These are phyloP conservation scores for Sebastes paucispinis DNA, from an alignment of 2,797 vertebrate species.

Conservation along the genomic window DNA sequence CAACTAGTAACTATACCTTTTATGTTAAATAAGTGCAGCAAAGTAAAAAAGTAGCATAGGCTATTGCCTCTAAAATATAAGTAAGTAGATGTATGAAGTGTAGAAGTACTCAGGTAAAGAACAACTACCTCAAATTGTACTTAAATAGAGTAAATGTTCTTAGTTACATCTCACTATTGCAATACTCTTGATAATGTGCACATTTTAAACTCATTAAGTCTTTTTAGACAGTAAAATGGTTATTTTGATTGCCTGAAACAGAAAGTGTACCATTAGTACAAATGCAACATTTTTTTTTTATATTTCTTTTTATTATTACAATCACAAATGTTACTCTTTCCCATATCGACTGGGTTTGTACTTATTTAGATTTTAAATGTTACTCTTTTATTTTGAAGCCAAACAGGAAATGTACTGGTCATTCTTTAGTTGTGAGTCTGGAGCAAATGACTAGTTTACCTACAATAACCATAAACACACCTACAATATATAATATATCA, in stretches of 20 bases:
- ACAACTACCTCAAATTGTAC: not conserved
- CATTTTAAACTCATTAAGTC: not conserved
- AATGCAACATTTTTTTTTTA: not conserved
- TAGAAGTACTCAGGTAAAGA: not conserved
- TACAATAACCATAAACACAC: not conserved
- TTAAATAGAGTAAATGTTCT: not conserved
- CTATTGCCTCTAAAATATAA: not conserved
- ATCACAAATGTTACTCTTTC: not conserved
- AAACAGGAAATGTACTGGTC: not conserved
- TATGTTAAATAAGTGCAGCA: not conserved
- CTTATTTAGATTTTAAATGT: not conserved
- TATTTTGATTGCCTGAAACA: not conserved
- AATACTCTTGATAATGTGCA: not conserved
- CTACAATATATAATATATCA: not conserved
- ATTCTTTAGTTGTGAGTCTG: not conserved
- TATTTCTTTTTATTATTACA: not conserved
- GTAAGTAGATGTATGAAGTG: not conserved
- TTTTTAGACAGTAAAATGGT: not conserved
- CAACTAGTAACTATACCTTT: not conserved
- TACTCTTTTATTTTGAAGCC: slow-evolving; percentile 25
- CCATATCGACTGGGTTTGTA: not conserved
- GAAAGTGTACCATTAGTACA: not conserved
- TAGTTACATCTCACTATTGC: not conserved
- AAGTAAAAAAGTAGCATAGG: not conserved
- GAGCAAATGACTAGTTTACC: not conserved